Evolutionary conservation across 2,888 invertebrate species (phyloP), one percentile per base, ranked within the genome.

Genomic region (Nymphalis urticae): DNA sequence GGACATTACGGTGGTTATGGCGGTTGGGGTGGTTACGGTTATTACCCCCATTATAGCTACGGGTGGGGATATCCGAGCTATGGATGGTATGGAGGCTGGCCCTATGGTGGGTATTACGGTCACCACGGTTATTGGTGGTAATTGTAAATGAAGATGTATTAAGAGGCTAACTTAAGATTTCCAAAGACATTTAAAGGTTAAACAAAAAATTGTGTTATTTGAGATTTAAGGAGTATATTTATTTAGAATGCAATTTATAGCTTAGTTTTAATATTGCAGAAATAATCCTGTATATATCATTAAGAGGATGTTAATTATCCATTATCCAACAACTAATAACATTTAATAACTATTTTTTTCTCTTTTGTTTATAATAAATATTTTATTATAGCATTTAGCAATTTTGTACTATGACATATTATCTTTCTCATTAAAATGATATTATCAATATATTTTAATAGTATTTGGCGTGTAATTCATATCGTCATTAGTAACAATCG

Each of bases 1-100:
- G 73, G 76, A 10, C 72, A 75, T 54, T 80, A 76, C 70, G 75
- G 78, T 53, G 82, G 81, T 2, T 80, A 81, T 64, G 73, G 75
- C 42, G 70, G 75, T 13, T 77, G 75, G 62, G 75, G 76, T 48
- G 70, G 64, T 63, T 74, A 75, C 42, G 56, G 56, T 1, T 56
- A 50, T 19, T 74, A 75, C 61, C 77, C 78, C 9, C 66, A 69
- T 47, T 75, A 77, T 59, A 75, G 77, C 4, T 71, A 77, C 60
- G 75, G 76, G 5, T 50, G 50, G 36, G 50, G 51, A 32, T 60
- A 61, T 48, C 42, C 59, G 48, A 47, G 76, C 0, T 77, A 71
- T 62, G 73, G 75, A 53, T 64, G 61, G 27, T 72, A 73, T 53
- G 71, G 69, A 36, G 70, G 73, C 9, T 74, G 74, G 70, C 76